phyloP scores from a whole-genome alignment of 2,888 invertebrate genomes.

The Hyposoter didymator region DNA sequence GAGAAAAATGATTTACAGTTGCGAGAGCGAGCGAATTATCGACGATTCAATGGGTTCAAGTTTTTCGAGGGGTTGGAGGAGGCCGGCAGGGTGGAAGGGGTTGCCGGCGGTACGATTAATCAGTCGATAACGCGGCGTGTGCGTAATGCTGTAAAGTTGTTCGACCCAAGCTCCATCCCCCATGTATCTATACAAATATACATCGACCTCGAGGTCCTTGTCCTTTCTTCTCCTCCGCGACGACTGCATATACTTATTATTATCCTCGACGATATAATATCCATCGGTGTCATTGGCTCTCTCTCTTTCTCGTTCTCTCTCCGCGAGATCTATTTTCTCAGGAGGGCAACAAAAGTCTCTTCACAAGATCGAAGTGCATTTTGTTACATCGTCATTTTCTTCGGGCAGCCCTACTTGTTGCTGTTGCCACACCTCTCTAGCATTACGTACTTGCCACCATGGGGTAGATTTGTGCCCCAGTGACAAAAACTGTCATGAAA shows the following conservation, averaged over 20 bases:
- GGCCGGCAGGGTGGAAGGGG: neutral
- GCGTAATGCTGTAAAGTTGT: constrained; percentile 63
- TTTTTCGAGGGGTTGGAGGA: constrained; percentile 24
- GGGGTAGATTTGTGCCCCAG: no score
- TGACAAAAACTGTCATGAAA: no score
- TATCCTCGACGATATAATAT: constrained; percentile 13
- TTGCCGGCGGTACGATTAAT: constrained; percentile 58
- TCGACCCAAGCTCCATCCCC: constrained; percentile 21
- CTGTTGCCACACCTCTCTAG: no score
- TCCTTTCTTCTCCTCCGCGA: constrained; percentile 28
- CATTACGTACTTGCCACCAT: no score
- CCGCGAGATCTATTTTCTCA: neutral
- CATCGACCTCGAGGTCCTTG: constrained; percentile 36
- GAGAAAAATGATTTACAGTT: constrained; percentile 51
- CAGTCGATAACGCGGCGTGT: constrained; percentile 65
- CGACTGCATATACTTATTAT: constrained; percentile 39
- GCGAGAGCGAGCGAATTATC: constrained; percentile 50
- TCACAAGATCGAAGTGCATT: neutral
- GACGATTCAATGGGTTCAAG: constrained; percentile 61
- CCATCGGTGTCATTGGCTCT: constrained; percentile 12
- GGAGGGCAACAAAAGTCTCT: neutral
- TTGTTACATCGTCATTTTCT: neutral
- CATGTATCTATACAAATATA: neutral
- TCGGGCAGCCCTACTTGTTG: neutral
- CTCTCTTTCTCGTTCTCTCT: neutral